Evolutionary conservation across 1,140 invertebrate species (phyloP), one percentile per base, ranked within the genome.

Genomic region (Bombus polaris): DNA sequence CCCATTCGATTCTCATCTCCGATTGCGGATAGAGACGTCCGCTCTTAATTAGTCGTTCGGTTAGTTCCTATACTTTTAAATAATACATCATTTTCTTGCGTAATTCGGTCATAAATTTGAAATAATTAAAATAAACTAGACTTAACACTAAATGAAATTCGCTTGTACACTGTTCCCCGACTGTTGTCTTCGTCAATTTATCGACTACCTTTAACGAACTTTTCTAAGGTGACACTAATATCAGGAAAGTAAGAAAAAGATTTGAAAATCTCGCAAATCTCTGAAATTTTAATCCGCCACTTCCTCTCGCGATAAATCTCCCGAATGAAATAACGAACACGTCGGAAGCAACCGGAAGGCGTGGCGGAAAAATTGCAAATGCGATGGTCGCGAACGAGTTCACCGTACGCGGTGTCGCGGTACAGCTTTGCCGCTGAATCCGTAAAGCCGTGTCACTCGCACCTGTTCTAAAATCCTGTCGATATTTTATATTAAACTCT

Each of bases 401-500:
- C 75, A 0, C 18, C 47, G 47, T 53, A 53, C 47, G 47, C 47
- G 47, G 18, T 22, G 18, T 53, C 47, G 47, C 18, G 47, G 47
- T 53, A 53, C 47, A 37, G 82, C 39, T 76, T 84, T 44, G 37
- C 37, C 74, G 47, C n/a, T 39, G 74, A 57, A 85, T 88, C 71
- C 74, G 81, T 88, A 89, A 90, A 86, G 44, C 47, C 59, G 80
- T 81, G 79, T 82, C 88, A 70, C 57, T 78, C 62, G 83, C 86
- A 90, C 74, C 84, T 87, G 87, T 86, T 86, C 57, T 82, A 86
- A 83, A 90, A 88, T 84, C 81, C 89, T 71, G 81, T 76, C 87
- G 85, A 91, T 92, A 92, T 90, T 89, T 92, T 70, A 59, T 75
- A 81, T 89, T 74, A 79, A 85, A 88, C 62, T 65, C 18, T 15